Evolutionary conservation across 2,888 invertebrate species (phyloP).

Genomic region (Blastobasis lacticolella): DNA sequence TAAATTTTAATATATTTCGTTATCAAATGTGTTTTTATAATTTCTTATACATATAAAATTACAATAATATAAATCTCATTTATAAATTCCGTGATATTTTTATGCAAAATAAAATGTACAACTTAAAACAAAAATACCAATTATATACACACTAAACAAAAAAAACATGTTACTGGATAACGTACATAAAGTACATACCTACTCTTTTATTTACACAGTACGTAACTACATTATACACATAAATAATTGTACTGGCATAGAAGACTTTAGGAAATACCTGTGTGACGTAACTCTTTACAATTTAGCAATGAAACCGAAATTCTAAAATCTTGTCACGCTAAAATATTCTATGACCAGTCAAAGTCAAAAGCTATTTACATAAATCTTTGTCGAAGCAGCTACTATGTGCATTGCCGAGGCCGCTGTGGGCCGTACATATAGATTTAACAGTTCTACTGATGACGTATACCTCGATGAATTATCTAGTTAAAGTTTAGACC

Average conservation of each 20-base stretch:
- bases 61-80: constrained; percentile 9
- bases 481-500: constrained; percentile 33
- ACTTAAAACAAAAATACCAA: constrained; percentile 30
- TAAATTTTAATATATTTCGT: not conserved
- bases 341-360: too few species aligned
- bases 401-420: constrained; percentile 28
- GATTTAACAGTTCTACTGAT: not conserved
- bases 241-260: not conserved
- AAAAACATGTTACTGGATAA: constrained; percentile 38
- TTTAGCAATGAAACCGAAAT: too few species aligned
- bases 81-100: constrained; percentile 2
- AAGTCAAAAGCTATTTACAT: constrained; percentile 4
- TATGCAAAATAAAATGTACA: constrained; percentile 4
- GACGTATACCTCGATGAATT: not conserved
- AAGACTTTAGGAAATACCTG: too few species aligned
- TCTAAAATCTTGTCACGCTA: too few species aligned
- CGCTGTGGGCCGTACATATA: constrained; percentile 13
- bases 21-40: too few species aligned
- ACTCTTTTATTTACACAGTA: constrained; percentile 24
- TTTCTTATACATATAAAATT: too few species aligned
- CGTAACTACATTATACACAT: constrained; percentile 12
- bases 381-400: constrained; percentile 17
- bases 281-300: too few species aligned
- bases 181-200: constrained; percentile 15
- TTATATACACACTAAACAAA: constrained; percentile 50